These are phyloP conservation scores for Rhizoglyphus robini DNA, from an alignment of 1,140 invertebrate species.

Conservation along the genomic window DNA sequence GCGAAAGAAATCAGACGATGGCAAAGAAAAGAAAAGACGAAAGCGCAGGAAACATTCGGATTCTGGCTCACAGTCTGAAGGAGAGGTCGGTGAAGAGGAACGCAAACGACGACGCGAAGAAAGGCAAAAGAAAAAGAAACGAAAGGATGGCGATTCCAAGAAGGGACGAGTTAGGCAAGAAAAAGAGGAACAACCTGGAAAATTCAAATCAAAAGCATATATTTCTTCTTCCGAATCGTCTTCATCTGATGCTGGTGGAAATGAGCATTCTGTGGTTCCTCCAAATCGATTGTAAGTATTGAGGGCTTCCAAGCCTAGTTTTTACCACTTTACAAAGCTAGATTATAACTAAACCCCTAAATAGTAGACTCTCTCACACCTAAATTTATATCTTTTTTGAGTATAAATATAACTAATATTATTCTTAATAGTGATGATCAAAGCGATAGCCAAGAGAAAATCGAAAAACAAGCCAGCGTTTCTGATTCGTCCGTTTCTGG, in stretches of 20 bases:
- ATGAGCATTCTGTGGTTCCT: background rate
- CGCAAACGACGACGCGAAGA: constrained; percentile 22
- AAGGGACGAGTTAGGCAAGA: background rate
- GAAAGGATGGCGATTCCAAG: constrained; percentile 10
- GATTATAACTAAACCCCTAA: too few relatives aligned
- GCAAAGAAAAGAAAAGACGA: background rate
- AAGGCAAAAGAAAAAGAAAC: constrained; percentile 19
- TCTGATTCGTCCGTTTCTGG: background rate
- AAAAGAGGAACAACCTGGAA: constrained; percentile 1
- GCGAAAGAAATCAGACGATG: constrained; percentile 30
- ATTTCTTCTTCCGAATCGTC: constrained; percentile 14
- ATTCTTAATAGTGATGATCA: too few relatives aligned
- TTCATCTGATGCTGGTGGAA: background rate
- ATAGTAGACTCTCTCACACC: too few relatives aligned
- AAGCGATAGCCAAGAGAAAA: background rate
- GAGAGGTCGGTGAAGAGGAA: constrained; percentile 26
- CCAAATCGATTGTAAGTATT: background rate
- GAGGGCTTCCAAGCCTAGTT: background rate
- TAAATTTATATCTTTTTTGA: too few relatives aligned
- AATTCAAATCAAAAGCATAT: constrained; percentile 21
- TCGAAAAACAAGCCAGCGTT: background rate
- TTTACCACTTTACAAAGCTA: background rate
- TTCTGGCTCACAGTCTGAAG: constrained; percentile 25
- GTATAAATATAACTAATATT: too few relatives aligned
- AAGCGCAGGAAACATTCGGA: constrained; percentile 34